Conservation (phyloP, 2,888 invertebrate species). For the Proisotoma minuta region DNA sequence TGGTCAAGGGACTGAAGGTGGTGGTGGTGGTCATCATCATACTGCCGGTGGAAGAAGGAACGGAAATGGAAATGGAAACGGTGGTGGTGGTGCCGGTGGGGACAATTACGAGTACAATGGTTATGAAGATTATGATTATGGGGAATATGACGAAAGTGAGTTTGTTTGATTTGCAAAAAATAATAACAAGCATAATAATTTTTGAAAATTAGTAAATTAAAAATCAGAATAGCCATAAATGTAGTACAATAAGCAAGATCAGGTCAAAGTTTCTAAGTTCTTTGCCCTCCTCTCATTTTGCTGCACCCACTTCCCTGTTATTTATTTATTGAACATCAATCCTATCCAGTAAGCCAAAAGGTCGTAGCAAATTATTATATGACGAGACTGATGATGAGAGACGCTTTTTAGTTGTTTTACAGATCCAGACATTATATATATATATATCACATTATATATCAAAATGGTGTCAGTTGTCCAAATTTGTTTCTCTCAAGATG, state of each 20-base stretch:
- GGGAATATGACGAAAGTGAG: conserved; percentile 46
- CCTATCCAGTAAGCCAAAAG: conserved; percentile 37
- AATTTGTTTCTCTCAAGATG: no score
- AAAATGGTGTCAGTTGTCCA: conserved; percentile 2
- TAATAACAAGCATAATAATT: no score
- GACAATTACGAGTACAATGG: conserved; percentile 38
- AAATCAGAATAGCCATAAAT: no score
- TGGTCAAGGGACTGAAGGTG: conserved; percentile 23
- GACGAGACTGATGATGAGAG: not conserved
- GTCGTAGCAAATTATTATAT: conserved; percentile 13
- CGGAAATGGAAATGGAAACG: conserved; percentile 16
- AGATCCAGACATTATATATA: not conserved
- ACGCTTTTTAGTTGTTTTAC: not conserved
- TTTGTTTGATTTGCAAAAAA: no score
- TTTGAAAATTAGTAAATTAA: no score
- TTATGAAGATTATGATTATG: conserved; percentile 45
- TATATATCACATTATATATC: not conserved
- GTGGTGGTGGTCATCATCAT: conserved; percentile 9
- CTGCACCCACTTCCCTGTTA: conserved; percentile 46
- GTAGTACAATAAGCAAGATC: no score
- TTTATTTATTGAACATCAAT: conserved; percentile 34
- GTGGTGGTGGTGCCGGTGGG: conserved; percentile 31
- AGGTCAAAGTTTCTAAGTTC: conserved; percentile 45
- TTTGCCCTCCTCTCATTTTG: conserved; percentile 39
- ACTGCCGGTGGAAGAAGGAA: not conserved